These are phyloP conservation scores for Etheostoma cragini DNA, from an alignment of 2,113 vertebrate genomes.

Conservation along the genomic window DNA sequence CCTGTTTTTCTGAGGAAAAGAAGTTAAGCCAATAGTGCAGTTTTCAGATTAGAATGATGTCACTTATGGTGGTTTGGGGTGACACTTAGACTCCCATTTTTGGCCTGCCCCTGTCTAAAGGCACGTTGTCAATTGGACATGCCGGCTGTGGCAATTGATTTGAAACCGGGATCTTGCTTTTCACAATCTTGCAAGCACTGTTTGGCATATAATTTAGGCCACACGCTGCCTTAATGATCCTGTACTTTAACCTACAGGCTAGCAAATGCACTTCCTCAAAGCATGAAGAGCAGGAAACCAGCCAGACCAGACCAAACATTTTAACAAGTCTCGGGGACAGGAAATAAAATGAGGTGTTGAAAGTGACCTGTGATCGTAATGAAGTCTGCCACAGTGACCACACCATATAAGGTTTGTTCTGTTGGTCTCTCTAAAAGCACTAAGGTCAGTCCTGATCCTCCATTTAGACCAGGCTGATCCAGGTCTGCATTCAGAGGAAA, in stretches of 20 bases:
- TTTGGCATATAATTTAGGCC: slow-evolving; percentile 37
- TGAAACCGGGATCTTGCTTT: slow-evolving; percentile 50
- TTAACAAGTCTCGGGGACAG: slow-evolving; percentile 31
- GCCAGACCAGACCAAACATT: slow-evolving; percentile 54
- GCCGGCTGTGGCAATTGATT: slow-evolving; percentile 41
- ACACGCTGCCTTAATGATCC: slow-evolving; percentile 30
- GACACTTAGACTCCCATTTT: slow-evolving; percentile 35
- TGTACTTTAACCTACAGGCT: slow-evolving; percentile 48
- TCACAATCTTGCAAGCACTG: slow-evolving; percentile 33
- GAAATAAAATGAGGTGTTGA: slow-evolving; percentile 64
- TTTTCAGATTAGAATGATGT: slow-evolving; percentile 60
- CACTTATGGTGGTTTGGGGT: slow-evolving; percentile 53
- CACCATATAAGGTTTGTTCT: slow-evolving; percentile 49
- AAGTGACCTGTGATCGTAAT: slow-evolving; percentile 54
- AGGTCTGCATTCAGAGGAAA: neutral
- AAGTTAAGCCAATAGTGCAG: slow-evolving; percentile 29
- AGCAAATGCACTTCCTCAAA: slow-evolving; percentile 36
- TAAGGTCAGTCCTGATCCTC: slow-evolving; percentile 40
- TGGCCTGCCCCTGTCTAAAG: slow-evolving; percentile 19
- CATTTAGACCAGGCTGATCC: slow-evolving; percentile 15
- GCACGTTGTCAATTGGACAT: slow-evolving; percentile 20
- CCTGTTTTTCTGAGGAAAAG: slow-evolving; percentile 17
- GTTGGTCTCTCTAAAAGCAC: slow-evolving; percentile 19
- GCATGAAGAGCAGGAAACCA: slow-evolving; percentile 42
- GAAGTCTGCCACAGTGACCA: slow-evolving; percentile 38